Percentiles rank a stretch among this genome's conserved stretches.
Evolutionary conservation across 2,888 invertebrate genomes (phyloP).

Genomic region (Cremastobaeus sp.): DNA sequence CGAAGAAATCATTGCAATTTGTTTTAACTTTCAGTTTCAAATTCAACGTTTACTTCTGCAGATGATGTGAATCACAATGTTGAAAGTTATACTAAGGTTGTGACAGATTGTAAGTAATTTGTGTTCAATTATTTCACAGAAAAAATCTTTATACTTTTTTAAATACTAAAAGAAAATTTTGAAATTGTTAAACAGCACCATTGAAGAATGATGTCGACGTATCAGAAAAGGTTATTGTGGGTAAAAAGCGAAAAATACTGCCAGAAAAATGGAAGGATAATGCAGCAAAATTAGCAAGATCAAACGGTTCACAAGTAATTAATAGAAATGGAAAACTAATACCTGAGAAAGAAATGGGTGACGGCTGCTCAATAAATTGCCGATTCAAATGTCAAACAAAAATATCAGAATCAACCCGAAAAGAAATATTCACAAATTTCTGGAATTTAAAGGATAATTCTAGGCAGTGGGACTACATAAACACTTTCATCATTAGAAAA

Average conservation of each 20-base stretch:
- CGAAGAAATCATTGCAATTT: no score
- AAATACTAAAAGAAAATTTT: no score
- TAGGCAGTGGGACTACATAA: not conserved
- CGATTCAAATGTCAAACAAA: not conserved
- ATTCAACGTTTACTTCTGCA: no score
- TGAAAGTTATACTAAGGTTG: no score
- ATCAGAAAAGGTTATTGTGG: no score
- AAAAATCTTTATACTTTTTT: no score
- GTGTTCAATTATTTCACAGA: no score
- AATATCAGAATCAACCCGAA: not conserved
- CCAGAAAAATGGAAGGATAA: not conserved
- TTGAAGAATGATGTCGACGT: no score
- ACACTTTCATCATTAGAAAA: not conserved
- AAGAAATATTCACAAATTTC: not conserved
- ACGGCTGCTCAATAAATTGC: not conserved
- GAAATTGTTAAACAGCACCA: no score
- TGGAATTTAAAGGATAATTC: not conserved
- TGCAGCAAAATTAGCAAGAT: not conserved
- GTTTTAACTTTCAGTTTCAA: no score
- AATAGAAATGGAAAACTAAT: not conserved
- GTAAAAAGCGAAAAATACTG: not conserved
- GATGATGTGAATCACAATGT: no score
- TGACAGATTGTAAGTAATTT: no score
- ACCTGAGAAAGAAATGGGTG: not conserved
- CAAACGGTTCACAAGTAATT: not conserved